A percentile compares a stretch with the other conserved stretches of the same genome.
These are phyloP conservation scores for Mastigias papua DNA, from an alignment of 30 jellyfish, hydroid and myxozoan genomes.

Conservation along the genomic window DNA sequence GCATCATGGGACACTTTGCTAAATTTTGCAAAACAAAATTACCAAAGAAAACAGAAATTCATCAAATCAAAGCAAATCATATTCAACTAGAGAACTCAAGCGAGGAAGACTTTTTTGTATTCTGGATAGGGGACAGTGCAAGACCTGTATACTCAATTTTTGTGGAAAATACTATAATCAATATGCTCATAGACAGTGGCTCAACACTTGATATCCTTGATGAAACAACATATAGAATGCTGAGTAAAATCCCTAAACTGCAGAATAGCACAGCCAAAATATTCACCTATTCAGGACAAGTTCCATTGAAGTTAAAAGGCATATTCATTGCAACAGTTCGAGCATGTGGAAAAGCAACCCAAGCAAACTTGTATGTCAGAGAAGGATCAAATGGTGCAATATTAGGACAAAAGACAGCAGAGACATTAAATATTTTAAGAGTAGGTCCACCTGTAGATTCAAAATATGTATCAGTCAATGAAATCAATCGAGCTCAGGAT, in stretches of 20 bases:
- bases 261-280: neutral
- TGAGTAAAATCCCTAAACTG: neutral
- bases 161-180: neutral
- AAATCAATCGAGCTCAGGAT: too few species aligned
- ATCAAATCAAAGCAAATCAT: neutral
- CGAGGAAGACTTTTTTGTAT: neutral
- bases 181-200: neutral
- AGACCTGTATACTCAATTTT: neutral
- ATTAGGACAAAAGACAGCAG: too few species aligned
- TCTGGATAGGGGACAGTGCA: neutral
- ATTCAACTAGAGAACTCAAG: neutral
- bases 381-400: too few species aligned
- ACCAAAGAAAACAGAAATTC: neutral
- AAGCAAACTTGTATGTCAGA: too few species aligned
- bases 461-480: too few species aligned
- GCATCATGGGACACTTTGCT: neutral
- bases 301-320: neutral
- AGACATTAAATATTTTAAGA: too few species aligned
- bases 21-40: neutral
- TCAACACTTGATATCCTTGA: neutral
- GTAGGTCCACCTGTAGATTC: too few species aligned
- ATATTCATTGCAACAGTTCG: neutral
- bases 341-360: too few species aligned
- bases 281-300: neutral
- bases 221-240: neutral